A percentile compares a stretch with the other conserved stretches of the same genome.
Conservation (phyloP, 2,888 invertebrate genomes). For the Ophion obscuratus region DNA sequence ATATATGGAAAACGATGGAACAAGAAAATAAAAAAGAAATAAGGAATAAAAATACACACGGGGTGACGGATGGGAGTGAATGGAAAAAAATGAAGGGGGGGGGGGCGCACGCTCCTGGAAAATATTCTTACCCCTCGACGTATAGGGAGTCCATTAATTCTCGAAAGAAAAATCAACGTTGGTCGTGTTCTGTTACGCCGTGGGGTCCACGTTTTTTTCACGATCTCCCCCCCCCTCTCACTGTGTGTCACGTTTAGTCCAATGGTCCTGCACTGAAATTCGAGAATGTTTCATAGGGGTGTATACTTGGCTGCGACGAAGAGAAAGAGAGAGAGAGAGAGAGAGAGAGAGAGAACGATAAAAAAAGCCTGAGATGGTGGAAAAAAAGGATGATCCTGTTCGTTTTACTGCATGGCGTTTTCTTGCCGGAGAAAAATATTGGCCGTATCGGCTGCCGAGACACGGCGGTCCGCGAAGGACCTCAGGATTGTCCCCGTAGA, state of each 20-base stretch:
- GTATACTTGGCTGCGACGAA: conserved; percentile 28
- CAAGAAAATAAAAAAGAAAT: conserved; percentile 16
- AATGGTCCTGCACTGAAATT: conserved; percentile 72
- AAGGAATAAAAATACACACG: conserved; percentile 8
- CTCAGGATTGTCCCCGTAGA: conserved; percentile 25
- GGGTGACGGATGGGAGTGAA: conserved; percentile 22
- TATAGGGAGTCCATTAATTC: conserved; percentile 75
- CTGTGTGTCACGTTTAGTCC: conserved; percentile 26
- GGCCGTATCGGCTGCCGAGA: conserved; percentile 47
- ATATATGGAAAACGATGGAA: conserved; percentile 20
- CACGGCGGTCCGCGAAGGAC: conserved; percentile 53
- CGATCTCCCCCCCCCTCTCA: conserved; percentile 17
- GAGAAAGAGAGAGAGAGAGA: too few relatives aligned
- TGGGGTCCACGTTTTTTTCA: conserved; percentile 49
- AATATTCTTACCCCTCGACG: conserved; percentile 62
- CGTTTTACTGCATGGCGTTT: conserved; percentile 26
- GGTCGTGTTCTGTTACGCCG: conserved; percentile 75
- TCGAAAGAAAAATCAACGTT: conserved; percentile 76
- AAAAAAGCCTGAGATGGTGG: conserved; percentile 32
- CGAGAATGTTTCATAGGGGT: conserved; percentile 70
- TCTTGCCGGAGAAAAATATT: conserved; percentile 57
- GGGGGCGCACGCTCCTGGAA: conserved; percentile 51
- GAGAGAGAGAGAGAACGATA: conserved; percentile 2
- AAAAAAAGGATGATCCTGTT: conserved; percentile 43
- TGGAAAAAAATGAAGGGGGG: conserved; percentile 45